Percentiles rank a stretch among this genome's conserved stretches.
These are phyloP conservation scores for Microtus oregoni DNA, from an alignment of 2,113 vertebrate species.

Conservation along the genomic window DNA sequence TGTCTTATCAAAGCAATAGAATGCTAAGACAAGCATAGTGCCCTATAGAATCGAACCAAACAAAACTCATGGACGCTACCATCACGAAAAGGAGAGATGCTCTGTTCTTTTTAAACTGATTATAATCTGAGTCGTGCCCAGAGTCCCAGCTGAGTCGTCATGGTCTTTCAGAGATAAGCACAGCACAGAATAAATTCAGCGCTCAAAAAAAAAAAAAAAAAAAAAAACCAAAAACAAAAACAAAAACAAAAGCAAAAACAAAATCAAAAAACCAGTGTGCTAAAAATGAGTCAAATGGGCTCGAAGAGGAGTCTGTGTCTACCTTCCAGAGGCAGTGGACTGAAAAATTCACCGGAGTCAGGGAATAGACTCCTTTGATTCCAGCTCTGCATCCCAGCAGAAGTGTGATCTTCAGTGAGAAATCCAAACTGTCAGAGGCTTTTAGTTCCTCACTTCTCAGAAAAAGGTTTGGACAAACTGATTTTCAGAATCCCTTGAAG, in stretches of 20 bases:
- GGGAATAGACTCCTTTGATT: neutral
- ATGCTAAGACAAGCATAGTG: neutral
- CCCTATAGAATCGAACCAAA: neutral
- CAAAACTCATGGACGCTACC: neutral
- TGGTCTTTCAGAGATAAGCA: neutral
- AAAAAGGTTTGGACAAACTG: conserved; percentile 25
- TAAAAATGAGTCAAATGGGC: conserved; percentile 27
- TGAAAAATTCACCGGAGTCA: neutral
- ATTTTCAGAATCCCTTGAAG: conserved; percentile 42
- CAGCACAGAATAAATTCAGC: conserved; percentile 32
- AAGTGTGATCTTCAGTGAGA: conserved; percentile 47
- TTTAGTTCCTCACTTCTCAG: conserved; percentile 38
- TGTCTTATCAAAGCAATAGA: neutral
- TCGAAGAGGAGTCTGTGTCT: conserved; percentile 15
- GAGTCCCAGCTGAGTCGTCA: neutral
- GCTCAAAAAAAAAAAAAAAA: neutral
- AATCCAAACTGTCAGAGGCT: conserved; percentile 21
- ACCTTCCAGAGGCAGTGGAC: neutral
- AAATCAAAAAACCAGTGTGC: neutral
- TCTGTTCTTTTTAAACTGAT: conserved; percentile 1
- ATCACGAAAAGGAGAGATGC: neutral
- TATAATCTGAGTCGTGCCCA: conserved; percentile 28
- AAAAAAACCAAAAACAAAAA: too few species aligned
- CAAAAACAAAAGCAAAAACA: too few species aligned
- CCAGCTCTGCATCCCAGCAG: conserved; percentile 7